phyloP scores from a whole-genome alignment of 2,888 invertebrate species.

The Cotesia congregata region DNA sequence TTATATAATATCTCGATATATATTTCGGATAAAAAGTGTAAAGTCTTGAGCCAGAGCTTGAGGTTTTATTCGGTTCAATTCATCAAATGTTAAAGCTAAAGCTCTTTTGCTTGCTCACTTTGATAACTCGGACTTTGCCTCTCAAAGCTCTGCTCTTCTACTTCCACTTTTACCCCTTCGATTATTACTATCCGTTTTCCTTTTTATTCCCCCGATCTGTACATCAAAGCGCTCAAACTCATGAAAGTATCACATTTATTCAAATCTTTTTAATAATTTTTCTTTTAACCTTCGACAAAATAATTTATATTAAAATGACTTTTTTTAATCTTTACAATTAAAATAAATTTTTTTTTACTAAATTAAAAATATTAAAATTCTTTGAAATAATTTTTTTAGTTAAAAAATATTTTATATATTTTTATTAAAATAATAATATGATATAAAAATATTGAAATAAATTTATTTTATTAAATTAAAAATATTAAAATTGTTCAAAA shows the following conservation, averaged over 20 bases:
- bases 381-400: too few relatives aligned
- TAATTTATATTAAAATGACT: too few relatives aligned
- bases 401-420: too few relatives aligned
- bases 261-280: neutral
- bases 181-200: neutral
- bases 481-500: too few relatives aligned
- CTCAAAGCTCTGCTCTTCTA: neutral
- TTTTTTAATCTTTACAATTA: too few relatives aligned
- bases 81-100: slow-evolving; percentile 6
- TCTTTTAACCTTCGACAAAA: neutral
- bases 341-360: too few relatives aligned
- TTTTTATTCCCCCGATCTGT: neutral
- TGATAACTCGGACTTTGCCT: slow-evolving; percentile 12
- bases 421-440: too few relatives aligned
- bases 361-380: too few relatives aligned
- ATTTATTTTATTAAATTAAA: too few relatives aligned
- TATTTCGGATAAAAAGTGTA: slow-evolving; percentile 1
- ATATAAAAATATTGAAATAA: too few relatives aligned
- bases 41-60: slow-evolving; percentile 1
- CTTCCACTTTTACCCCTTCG: neutral
- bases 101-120: slow-evolving; percentile 11
- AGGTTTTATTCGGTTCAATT: slow-evolving; percentile 13
- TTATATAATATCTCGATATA: neutral
- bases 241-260: neutral
- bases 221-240: neutral